Base-by-base conservation (phyloP, 2,113 vertebrate genomes). In the Promerops cafer region DNA sequence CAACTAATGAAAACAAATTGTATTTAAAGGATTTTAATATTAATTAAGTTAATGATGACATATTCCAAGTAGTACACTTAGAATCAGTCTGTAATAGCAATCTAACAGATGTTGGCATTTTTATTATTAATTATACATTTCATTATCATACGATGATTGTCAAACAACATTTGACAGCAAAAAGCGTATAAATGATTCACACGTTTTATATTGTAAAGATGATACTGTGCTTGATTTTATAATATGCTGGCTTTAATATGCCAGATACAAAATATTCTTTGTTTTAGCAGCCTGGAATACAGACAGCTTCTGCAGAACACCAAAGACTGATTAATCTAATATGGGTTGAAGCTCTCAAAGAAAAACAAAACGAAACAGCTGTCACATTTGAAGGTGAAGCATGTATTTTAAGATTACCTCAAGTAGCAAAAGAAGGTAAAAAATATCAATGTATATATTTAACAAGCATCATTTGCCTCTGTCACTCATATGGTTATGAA, bases 71-170 rank as follows among this genome's bases (percentile, higher is more conserved):
- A 98, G 96, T 93, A 96, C 95, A 96, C 95, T 98, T 96, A 89
- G 97, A 97, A 97, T 98, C 97, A 98, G 96, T 92, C 96, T 97
- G 95, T 96, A 98, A 97, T 95, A 98, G 97, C 96, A 98, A 97
- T 89, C 97, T 97, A 98, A 98, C 98, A 98, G 98, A 98, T 98
- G 98, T 97, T 98, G 97, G 97, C 98, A 98, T 98, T 98, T 98
- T 98, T 98, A 93, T 97, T 98, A 98, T 98, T 98, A 98, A 98
- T 98, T 98, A 98, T 98, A 98, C 98, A 98, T 98, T 98, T 98
- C 97, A 98, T 98, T 98, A 98, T 98, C 97, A 98, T 98, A 97
- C 57, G 96, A 97, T 97, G 98, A 98, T 98, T 98, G 97, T 98
- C 97, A 98, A 98, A 98, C 97, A 98, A 97, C 61, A 33, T 97